Conservation (phyloP, 2,888 invertebrate genomes). For the Saturnia japonica region DNA sequence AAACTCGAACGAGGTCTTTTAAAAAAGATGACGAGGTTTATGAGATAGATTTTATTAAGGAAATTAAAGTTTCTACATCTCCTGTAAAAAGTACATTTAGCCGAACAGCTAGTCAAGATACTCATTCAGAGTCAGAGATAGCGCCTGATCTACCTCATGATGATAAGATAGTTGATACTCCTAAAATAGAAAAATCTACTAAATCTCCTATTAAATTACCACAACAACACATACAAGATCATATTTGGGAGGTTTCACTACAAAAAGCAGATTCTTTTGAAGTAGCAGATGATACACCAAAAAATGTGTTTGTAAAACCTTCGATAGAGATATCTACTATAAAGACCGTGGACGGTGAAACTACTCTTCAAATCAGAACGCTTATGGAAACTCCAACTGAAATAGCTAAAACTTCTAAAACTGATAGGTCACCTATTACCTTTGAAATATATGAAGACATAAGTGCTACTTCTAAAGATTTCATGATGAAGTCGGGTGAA, state of each 20-base stretch:
- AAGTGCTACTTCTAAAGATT: conserved; percentile 70
- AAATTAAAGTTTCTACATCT: conserved; percentile 78
- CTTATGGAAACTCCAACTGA: conserved; percentile 54
- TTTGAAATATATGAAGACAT: conserved; percentile 70
- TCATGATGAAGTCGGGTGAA: conserved; percentile 79
- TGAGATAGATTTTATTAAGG: conserved; percentile 78
- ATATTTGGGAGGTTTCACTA: conserved; percentile 73
- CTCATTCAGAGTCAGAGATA: conserved; percentile 80
- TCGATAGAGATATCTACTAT: conserved; percentile 45
- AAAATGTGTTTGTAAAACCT: conserved; percentile 41
- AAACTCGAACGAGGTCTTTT: conserved; percentile 74
- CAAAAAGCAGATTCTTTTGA: conserved; percentile 69
- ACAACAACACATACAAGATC: conserved; percentile 71
- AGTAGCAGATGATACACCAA: conserved; percentile 57
- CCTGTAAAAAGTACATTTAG: conserved; percentile 77
- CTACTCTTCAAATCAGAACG: conserved; percentile 52
- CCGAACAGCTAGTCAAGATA: conserved; percentile 80
- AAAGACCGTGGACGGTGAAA: conserved; percentile 56
- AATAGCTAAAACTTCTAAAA: conserved; percentile 54
- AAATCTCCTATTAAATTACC: conserved; percentile 74
- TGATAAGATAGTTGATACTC: conserved; percentile 64
- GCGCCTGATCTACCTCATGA: conserved; percentile 78
- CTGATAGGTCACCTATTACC: conserved; percentile 68
- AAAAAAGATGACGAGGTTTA: conserved; percentile 77
- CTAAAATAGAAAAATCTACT: conserved; percentile 61